Evolutionary conservation across 1,140 invertebrate genomes (phyloP).

Genomic region (Megathymus violae): DNA sequence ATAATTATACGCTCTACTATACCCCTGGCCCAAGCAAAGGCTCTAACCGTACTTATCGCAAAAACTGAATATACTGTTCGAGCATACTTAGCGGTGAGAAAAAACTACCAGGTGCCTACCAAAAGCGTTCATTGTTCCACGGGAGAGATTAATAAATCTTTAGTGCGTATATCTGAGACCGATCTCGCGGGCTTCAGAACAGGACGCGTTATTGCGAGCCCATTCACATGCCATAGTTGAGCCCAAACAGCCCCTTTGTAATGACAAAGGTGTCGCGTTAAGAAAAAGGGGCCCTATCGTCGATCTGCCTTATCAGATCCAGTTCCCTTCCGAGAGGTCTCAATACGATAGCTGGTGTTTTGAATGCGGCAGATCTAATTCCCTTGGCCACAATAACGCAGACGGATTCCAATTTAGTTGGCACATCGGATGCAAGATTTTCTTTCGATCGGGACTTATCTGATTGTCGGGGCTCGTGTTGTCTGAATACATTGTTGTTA

Average conservation of each 20-base stretch:
- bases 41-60: conserved; percentile 55
- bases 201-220: conserved; percentile 77
- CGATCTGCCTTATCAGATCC: conserved; percentile 82
- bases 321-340: conserved; percentile 81
- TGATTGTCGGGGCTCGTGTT: conserved; percentile 35
- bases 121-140: conserved; percentile 78
- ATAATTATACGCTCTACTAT: conserved; percentile 18
- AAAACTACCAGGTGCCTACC: conserved; percentile 79
- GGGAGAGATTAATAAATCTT: conserved; percentile 83
- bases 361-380: conserved; percentile 77
- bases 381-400: conserved; percentile 64
- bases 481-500: conserved; percentile 27
- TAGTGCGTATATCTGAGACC: conserved; percentile 75
- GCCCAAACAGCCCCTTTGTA: conserved; percentile 80
- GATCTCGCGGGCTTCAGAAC: conserved; percentile 76
- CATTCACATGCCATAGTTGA: conserved; percentile 80
- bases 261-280: conserved; percentile 82
- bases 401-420: conserved; percentile 69
- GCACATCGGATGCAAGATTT: conserved; percentile 52
- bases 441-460: conserved; percentile 31
- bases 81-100: conserved; percentile 64
- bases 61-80: conserved; percentile 65
- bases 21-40: conserved; percentile 42
- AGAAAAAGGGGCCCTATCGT: conserved; percentile 80
- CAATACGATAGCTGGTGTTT: conserved; percentile 75